These are phyloP conservation scores for Pemphigus obesinymphae DNA, from an alignment of 1,140 invertebrate genomes.

Conservation along the genomic window DNA sequence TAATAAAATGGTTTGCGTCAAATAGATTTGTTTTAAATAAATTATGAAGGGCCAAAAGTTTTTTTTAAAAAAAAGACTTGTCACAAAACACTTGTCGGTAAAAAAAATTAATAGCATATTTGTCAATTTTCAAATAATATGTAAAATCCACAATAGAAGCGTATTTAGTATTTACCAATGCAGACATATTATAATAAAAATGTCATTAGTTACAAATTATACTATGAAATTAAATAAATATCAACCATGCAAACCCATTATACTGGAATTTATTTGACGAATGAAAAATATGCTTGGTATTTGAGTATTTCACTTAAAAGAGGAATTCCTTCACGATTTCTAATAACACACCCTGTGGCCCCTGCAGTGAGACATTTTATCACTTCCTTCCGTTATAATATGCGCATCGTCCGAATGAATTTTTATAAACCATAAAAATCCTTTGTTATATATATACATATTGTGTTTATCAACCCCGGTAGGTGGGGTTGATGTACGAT, in stretches of 20 bases:
- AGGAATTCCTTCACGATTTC: background rate
- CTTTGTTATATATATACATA: background rate
- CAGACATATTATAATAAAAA: no score
- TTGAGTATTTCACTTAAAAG: background rate
- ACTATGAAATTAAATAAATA: slow-evolving; percentile 19
- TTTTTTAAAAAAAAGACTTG: background rate
- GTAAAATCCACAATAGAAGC: background rate
- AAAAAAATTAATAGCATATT: background rate
- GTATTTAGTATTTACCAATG: no score
- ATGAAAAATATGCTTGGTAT: background rate
- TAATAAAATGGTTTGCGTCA: no score
- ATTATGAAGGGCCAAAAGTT: background rate
- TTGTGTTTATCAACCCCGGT: background rate
- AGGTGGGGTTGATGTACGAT: background rate
- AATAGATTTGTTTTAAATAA: no score
- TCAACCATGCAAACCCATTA: background rate
- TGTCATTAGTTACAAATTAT: background rate
- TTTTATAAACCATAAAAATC: background rate
- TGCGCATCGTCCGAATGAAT: background rate
- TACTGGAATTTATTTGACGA: background rate
- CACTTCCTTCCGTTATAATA: background rate
- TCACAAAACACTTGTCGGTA: background rate
- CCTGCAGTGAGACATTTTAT: background rate
- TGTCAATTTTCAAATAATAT: background rate
- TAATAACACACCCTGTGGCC: background rate